Evolutionary conservation across 2,797 vertebrate species (phyloP), one percentile per base, ranked within the genome.

Genomic region (Poecilia gillii): DNA sequence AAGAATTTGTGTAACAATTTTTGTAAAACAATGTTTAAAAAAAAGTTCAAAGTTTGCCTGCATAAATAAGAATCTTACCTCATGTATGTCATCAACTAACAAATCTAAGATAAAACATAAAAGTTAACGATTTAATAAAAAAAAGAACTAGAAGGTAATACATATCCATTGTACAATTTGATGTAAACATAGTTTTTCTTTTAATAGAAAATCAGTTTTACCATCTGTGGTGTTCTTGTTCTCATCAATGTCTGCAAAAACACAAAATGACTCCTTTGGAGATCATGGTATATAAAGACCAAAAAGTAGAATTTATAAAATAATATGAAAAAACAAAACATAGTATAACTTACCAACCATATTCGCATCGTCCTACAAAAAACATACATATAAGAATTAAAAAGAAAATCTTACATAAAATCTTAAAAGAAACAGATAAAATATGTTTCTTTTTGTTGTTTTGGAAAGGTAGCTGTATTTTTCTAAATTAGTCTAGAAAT

Each of bases 1-100:
- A 80, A 28, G 0, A 1, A 13, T 53, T 23, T 20, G 0, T 4
- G 74, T 31, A 33, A 68, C 20, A 68, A 18, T 25, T 12, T 68
- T 41, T 12, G 18, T 11, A 39, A 39, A 20, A 3, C 7, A 39
- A 20, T 12, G 8, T 66, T 39, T 23, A 39, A 18, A 39, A 8
- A 2, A 59, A 28, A 47, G 6, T 33, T 66, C 14, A 5, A 71
- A 46, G 6, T 73, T 8, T 33, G 33, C 3, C 1, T 13, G 3
- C 11, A 23, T 9, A 12, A 23, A 25, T 3, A 0, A 73, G 43
- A 3, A 0, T 86, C 87, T 85, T 70, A 91, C 88, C 81, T 70
- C 3, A 43, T 85, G 6, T 72, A 92, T 92, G 73, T 92, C 91
- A 72, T 89, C 88, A 5, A 12, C 0, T 2, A 51, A 16, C 36